Percentiles rank a stretch among this genome's conserved stretches.
Evolutionary conservation across 2,113 vertebrate species (phyloP).

Genomic region (Rynchops niger): DNA sequence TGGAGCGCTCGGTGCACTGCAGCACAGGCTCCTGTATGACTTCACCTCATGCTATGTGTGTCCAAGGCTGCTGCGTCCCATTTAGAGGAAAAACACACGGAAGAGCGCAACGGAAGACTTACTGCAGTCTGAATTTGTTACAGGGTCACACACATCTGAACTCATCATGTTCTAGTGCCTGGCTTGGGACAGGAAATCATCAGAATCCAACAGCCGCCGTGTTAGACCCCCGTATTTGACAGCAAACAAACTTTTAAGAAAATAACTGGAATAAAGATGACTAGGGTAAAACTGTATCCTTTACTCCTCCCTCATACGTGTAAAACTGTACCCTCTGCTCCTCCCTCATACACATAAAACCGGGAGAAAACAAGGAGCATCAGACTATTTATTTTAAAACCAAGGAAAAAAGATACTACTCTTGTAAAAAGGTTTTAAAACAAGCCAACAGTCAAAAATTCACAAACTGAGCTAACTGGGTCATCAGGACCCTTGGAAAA

Average conservation of each 20-base stretch:
- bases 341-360: background rate
- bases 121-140: background rate
- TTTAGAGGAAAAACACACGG: background rate
- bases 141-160: background rate
- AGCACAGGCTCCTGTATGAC: background rate
- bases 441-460: background rate
- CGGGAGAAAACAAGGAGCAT: background rate
- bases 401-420: background rate
- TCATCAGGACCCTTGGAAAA: background rate
- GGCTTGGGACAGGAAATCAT: background rate
- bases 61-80: background rate
- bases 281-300: background rate
- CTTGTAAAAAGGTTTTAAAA: background rate
- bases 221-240: rapidly evolving
- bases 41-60: background rate
- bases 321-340: background rate
- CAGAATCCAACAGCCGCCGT: background rate
- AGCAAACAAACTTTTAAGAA: background rate
- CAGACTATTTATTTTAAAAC: background rate
- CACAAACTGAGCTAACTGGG: background rate
- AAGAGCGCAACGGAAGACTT: background rate
- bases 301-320: background rate
- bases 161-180: background rate
- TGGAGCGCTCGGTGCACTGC: background rate
- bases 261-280: background rate